Base-by-base conservation (phyloP, 1,140 invertebrate species). In the Drosophila murphyi region DNA sequence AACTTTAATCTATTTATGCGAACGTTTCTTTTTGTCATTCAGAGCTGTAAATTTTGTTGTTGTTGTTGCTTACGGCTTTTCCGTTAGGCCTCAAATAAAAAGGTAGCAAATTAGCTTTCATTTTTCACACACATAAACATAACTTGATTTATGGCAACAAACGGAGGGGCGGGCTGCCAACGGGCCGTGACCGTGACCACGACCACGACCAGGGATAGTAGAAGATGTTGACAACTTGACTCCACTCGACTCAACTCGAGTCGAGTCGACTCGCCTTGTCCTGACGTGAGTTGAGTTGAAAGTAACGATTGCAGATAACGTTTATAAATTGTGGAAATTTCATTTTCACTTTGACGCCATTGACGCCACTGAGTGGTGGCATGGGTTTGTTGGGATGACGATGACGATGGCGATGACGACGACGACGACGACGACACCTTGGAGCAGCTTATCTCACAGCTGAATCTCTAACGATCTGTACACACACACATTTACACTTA, bases 281-380 rank as follows among this genome's bases (percentile, higher is more conserved):
- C 20, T 20, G 20, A 20, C 20, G 20, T 20, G 31, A 45, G 35
- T 34, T 34, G 37, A 73, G 34, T 43, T 35, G 47, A 43, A 72
- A 6, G 37, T 59, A 61, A 59, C 65, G 57, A 64, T 65, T 77
- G 67, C 70, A 78, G 78, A 79, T 80, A 72, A 74, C 72, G 76
- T 82, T 85, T 90, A 89, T 90, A 89, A 89, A 89, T 89, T 89
- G 86, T 90, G 65, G 59, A 85, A 89, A 89, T 88, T 81, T 85
- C 81, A 88, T 88, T 88, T 88, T 74, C 57, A 59, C 59, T 65
- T 69, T 73, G 63, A 67, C 70, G 28, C 63, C 41, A 67, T 60
- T 62, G 57, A 67, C 63, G 28, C 41, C 35, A 62, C 52, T 31
- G 10, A 39, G 47, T 4, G 34, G 28, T 1, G n/a, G 37, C 1